Percentiles rank a stretch among this genome's conserved stretches.
These are phyloP conservation scores for Leucophora obtusa DNA, from an alignment of 2,888 invertebrate genomes.

Conservation along the genomic window DNA sequence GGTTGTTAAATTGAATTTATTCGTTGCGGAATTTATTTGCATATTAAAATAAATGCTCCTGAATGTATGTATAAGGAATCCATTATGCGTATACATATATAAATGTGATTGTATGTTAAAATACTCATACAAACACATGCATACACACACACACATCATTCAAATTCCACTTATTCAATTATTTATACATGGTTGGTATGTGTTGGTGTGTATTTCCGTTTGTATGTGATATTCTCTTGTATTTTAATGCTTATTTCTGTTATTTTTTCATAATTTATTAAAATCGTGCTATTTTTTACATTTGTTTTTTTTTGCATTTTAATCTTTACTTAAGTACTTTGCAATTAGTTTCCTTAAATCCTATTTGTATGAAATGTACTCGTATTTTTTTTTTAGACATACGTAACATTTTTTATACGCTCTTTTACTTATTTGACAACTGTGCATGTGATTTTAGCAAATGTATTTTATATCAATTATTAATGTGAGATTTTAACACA, in stretches of 20 bases:
- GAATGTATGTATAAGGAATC: constrained; percentile 51
- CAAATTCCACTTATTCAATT: constrained; percentile 58
- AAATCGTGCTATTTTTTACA: constrained; percentile 62
- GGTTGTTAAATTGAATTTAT: constrained; percentile 67
- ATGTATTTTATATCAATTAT: constrained; percentile 49
- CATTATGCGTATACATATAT: constrained; percentile 49
- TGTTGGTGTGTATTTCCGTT: constrained; percentile 12
- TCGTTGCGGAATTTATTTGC: constrained; percentile 68
- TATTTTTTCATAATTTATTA: constrained; percentile 74
- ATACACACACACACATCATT: constrained; percentile 30
- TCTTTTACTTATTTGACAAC: neutral
- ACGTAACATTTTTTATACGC: neutral
- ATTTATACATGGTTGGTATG: constrained; percentile 31
- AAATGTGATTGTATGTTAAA: constrained; percentile 4
- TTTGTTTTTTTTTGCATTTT: constrained; percentile 28
- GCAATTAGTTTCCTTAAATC: constrained; percentile 76
- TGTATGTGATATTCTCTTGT: constrained; percentile 15
- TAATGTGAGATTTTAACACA: constrained; percentile 46
- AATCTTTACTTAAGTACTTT: constrained; percentile 76
- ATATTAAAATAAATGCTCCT: constrained; percentile 67
- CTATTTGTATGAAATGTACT: constrained; percentile 65
- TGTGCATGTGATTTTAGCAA: constrained; percentile 24
- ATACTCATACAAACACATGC: constrained; percentile 16
- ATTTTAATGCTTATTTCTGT: constrained; percentile 40
- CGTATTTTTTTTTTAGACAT: constrained; percentile 24